Evolutionary conservation across 2,888 invertebrate genomes (phyloP).

Genomic region (Protonemura montana): DNA sequence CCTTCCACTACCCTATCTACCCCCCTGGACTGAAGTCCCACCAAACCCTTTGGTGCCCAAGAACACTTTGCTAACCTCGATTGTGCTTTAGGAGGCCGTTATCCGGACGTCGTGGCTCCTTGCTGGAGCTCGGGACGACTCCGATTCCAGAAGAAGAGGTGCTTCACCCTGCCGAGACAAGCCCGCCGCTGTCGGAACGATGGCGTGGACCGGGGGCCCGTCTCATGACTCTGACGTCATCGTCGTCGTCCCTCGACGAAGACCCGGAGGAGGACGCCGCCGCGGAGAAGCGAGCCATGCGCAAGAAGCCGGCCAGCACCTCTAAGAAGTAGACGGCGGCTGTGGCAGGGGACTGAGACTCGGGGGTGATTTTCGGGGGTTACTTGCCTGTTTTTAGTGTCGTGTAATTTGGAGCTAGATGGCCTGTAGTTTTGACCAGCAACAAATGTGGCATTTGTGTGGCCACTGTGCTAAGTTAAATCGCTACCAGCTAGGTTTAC

Average conservation of each 20-base stretch:
- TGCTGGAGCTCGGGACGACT: slow-evolving; percentile 76
- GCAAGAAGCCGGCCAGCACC: neutral
- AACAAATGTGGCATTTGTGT: no score
- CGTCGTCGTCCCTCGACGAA: neutral
- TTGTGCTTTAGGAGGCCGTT: slow-evolving; percentile 70
- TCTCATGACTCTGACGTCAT: slow-evolving; percentile 14
- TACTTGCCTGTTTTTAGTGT: no score
- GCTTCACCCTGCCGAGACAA: slow-evolving; percentile 53
- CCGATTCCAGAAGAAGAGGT: slow-evolving; percentile 74
- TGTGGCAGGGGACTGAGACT: neutral
- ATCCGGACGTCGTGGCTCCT: slow-evolving; percentile 76
- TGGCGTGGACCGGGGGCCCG: neutral
- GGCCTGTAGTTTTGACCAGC: no score
- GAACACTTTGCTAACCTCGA: neutral
- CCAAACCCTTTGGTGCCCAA: no score
- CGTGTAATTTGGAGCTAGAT: no score
- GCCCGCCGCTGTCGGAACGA: slow-evolving; percentile 58
- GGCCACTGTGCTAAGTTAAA: no score
- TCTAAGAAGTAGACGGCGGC: neutral
- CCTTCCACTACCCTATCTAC: no score
- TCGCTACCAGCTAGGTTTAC: no score
- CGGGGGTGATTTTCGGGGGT: neutral
- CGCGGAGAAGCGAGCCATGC: slow-evolving; percentile 21
- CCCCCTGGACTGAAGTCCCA: no score
- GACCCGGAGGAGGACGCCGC: slow-evolving; percentile 22